These are phyloP conservation scores for Irena cyanogastra DNA, from an alignment of 2,113 vertebrate species.

Conservation along the genomic window DNA sequence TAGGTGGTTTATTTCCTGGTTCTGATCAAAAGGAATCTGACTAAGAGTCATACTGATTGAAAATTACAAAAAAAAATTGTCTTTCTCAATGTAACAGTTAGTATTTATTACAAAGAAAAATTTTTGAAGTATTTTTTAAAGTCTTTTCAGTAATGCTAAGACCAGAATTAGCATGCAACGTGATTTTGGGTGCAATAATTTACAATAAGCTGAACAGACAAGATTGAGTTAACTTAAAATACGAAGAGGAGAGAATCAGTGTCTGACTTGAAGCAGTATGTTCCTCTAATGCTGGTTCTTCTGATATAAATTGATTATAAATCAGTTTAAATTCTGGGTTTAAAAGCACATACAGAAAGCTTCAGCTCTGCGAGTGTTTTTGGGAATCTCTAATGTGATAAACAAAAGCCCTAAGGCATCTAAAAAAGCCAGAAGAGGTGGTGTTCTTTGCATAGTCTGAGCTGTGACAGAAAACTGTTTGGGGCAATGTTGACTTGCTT, in stretches of 20 bases:
- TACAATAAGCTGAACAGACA: not conserved
- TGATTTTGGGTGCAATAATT: fast-evolving
- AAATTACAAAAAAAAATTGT: not conserved
- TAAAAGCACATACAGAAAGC: not conserved
- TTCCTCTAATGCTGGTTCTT: not conserved
- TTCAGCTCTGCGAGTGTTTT: not conserved
- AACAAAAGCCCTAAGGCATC: not conserved
- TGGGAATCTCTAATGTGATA: not conserved
- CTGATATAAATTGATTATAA: not conserved
- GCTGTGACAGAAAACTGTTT: not conserved
- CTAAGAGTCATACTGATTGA: not conserved
- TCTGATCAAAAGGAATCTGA: not conserved
- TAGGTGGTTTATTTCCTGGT: not conserved
- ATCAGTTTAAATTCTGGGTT: not conserved
- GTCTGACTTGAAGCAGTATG: not conserved
- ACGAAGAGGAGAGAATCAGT: not conserved
- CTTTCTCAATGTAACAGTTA: not conserved
- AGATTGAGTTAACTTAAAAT: not conserved
- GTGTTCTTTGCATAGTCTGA: not conserved
- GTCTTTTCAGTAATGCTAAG: not conserved
- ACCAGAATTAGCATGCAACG: not conserved
- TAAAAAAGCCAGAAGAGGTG: not conserved
- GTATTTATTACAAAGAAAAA: not conserved
- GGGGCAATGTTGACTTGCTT: not conserved
- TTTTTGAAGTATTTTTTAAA: not conserved